Evolutionary conservation across 2,888 invertebrate genomes (phyloP).

Genomic region (Dynastes grantii): DNA sequence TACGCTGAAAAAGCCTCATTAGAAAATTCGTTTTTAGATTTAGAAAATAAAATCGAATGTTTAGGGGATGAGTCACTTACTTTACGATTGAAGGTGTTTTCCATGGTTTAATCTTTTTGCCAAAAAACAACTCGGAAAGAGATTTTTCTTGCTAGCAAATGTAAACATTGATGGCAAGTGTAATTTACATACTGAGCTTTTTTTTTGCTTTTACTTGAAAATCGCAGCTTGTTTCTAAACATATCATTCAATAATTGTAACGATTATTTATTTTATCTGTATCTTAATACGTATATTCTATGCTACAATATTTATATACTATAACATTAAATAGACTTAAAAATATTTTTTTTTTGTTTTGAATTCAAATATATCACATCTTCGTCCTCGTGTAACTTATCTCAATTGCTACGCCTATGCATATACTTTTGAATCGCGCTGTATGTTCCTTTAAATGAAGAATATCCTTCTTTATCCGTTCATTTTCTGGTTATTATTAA

Average conservation of each 20-base stretch:
- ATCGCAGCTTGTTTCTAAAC: slow-evolving; percentile 28
- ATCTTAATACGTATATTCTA: not conserved
- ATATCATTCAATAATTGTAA: slow-evolving; percentile 33
- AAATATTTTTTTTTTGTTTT: not conserved
- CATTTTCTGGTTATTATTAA: too few relatives aligned
- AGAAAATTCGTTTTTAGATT: not conserved
- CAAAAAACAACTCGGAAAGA: slow-evolving; percentile 27
- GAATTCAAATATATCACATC: not conserved
- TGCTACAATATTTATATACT: not conserved
- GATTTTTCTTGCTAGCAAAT: slow-evolving; percentile 31
- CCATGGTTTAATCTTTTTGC: slow-evolving; percentile 25
- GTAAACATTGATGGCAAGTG: slow-evolving; percentile 15
- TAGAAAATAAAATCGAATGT: slow-evolving; percentile 14
- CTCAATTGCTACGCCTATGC: too few relatives aligned
- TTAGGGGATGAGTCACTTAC: slow-evolving; percentile 29
- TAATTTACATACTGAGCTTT: slow-evolving; percentile 28
- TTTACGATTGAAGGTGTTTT: slow-evolving; percentile 40
- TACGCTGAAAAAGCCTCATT: not conserved
- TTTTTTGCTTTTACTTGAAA: slow-evolving; percentile 17
- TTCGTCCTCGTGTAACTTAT: too few relatives aligned
- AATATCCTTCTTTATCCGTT: too few relatives aligned
- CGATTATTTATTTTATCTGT: slow-evolving; percentile 19
- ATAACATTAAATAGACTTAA: not conserved
- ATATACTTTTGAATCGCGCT: too few relatives aligned
- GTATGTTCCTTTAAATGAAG: too few relatives aligned